A percentile compares a stretch with the other conserved stretches of the same genome.
phyloP scores from a whole-genome alignment of 2,113 vertebrate species.

The Ovis aries region ARS-UI_Ramb_v3.0 NC_056069.1:29627501-29628000 shows the following conservation, averaged over 20 bases:
- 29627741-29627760: neutral
- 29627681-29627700: neutral
- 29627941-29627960: neutral
- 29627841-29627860: neutral
- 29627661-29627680: neutral
- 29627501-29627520: neutral
- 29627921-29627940: neutral
- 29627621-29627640: neutral
- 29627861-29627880: neutral
- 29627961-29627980: neutral
- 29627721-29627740: neutral
- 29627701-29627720: neutral
- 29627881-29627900: neutral
- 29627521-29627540: neutral
- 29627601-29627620: neutral
- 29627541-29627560: neutral
- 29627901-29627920: neutral
- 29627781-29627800: neutral
- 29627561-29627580: neutral
- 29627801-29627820: neutral
- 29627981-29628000: neutral
- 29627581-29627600: neutral
- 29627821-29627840: neutral
- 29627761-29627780: neutral
- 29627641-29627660: neutral